A percentile compares a stretch with the other conserved stretches of the same genome.
Conservation (phyloP, 1,140 invertebrate genomes). For the Diachasma alloeum region DNA sequence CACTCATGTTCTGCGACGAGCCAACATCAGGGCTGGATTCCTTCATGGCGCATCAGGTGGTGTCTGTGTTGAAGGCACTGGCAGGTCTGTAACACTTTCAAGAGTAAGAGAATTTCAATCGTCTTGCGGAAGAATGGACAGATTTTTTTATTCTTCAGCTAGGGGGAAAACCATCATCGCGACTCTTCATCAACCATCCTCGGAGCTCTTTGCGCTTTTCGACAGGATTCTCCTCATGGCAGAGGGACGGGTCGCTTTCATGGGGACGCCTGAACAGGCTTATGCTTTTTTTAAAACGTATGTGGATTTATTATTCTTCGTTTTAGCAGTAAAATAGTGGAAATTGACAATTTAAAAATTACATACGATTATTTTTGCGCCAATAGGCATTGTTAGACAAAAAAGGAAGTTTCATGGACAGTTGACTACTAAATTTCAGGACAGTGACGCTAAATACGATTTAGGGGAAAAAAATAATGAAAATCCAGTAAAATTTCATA, state of each 20-base stretch:
- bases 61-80: constrained; percentile 82
- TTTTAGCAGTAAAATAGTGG: no score
- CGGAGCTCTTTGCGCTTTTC: constrained; percentile 92
- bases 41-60: constrained; percentile 88
- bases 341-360: no score
- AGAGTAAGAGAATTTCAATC: neutral
- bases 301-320: constrained; percentile 50
- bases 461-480: no score
- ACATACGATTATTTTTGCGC: no score
- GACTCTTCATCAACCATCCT: constrained; percentile 96
- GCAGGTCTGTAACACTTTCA: constrained; percentile 62
- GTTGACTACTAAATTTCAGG: no score
- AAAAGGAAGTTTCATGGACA: no score
- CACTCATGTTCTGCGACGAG: constrained; percentile 96
- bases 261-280: constrained; percentile 83
- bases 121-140: neutral
- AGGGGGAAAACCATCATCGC: constrained; percentile 89
- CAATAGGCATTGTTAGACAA: no score
- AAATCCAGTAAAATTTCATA: no score
- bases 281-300: constrained; percentile 85
- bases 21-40: constrained; percentile 91
- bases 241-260: constrained; percentile 89
- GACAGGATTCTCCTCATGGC: constrained; percentile 91
- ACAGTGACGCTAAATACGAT: no score
- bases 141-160: constrained; percentile 37